phyloP scores from a whole-genome alignment of 2,888 invertebrate species.

The Itoplectis maculator region DNA sequence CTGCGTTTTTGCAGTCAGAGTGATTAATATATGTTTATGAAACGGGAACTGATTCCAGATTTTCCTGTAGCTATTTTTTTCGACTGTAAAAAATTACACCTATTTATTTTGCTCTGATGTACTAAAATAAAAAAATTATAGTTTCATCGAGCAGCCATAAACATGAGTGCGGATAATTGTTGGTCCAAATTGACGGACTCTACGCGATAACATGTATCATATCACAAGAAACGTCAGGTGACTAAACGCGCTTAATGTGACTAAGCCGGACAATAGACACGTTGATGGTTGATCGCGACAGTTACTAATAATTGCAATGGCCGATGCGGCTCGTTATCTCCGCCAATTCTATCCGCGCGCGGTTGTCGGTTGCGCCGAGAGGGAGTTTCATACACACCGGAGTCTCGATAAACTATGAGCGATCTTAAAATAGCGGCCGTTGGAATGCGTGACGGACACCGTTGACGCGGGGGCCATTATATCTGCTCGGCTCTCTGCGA shows the following conservation, averaged over 20 bases:
- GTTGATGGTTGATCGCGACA: not conserved
- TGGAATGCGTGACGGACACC: slow-evolving; percentile 67
- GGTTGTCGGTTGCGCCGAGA: not conserved
- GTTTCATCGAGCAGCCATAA: too few species aligned
- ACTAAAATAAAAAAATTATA: too few species aligned
- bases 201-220: too few species aligned
- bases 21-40: too few species aligned
- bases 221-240: too few species aligned
- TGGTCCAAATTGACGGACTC: too few species aligned
- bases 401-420: slow-evolving; percentile 64
- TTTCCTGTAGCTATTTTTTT: too few species aligned
- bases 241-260: not conserved
- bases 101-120: too few species aligned
- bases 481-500: slow-evolving; percentile 39
- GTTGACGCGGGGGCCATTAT: slow-evolving; percentile 58
- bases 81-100: too few species aligned
- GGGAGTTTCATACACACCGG: slow-evolving; percentile 4
- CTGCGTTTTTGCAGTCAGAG: too few species aligned
- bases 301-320: not conserved
- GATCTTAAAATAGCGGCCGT: slow-evolving; percentile 67
- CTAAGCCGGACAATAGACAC: not conserved
- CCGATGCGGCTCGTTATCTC: not conserved
- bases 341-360: not conserved
- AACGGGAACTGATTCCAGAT: too few species aligned
- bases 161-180: too few species aligned